Conservation (phyloP, 2,797 vertebrate genomes). For the Poeciliopsis presidionis region DNA sequence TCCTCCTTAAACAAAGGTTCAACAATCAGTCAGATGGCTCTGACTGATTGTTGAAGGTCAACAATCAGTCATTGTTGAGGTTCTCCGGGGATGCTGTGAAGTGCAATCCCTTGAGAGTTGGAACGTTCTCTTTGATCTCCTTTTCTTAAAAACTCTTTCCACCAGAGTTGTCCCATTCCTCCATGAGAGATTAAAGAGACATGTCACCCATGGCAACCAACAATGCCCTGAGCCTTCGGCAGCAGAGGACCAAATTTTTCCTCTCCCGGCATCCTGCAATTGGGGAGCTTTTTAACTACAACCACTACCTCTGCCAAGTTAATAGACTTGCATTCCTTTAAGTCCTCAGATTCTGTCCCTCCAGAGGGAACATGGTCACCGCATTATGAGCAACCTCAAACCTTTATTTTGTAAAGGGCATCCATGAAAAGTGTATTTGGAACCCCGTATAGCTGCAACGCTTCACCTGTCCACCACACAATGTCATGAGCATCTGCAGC, state of each 20-base stretch:
- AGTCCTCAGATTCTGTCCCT: neutral
- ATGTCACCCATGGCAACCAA: neutral
- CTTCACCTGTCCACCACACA: neutral
- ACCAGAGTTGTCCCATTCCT: neutral
- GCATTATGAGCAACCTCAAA: neutral
- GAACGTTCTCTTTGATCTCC: neutral
- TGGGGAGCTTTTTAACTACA: neutral
- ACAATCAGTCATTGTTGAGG: neutral
- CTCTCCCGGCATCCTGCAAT: neutral
- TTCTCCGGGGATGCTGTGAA: neutral
- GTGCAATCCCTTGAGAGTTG: neutral
- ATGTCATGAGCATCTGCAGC: neutral
- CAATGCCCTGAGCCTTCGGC: neutral
- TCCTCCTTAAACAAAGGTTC: neutral
- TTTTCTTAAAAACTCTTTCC: neutral
- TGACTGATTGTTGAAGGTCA: too few species aligned
- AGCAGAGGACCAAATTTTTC: neutral
- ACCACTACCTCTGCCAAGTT: neutral
- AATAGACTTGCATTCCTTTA: neutral
- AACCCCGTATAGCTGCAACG: neutral
- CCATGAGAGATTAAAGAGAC: neutral
- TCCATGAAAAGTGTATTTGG: neutral
- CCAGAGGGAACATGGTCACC: neutral
- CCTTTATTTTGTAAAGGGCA: neutral
- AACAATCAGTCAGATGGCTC: neutral